Conservation (phyloP, 2,113 vertebrate genomes). For the Tamias sibiricus region DNA sequence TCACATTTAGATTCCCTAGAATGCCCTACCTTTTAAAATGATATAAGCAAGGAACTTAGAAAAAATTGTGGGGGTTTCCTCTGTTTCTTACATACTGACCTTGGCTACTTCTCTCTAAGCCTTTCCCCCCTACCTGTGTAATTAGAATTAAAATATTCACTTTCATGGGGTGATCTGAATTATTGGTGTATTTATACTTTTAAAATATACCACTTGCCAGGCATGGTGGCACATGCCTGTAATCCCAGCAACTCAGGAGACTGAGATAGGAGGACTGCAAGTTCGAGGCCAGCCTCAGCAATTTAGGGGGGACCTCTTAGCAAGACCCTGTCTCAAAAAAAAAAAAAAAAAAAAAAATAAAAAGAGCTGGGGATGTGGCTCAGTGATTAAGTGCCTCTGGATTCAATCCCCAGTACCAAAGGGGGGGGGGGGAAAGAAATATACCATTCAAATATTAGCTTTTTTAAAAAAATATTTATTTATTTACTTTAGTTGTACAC, state of each 20-base stretch:
- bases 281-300: background rate
- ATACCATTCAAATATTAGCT: background rate
- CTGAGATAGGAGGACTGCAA: background rate
- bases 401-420: background rate
- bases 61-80: background rate
- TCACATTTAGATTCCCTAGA: background rate
- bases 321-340: background rate
- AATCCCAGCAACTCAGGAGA: background rate
- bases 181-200: background rate
- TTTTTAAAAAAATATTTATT: too few relatives aligned
- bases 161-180: constrained; percentile 31
- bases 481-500: too few relatives aligned
- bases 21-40: background rate
- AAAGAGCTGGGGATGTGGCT: background rate
- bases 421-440: background rate
- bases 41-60: background rate
- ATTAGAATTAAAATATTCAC: background rate
- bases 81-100: background rate
- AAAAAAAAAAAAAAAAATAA: too few relatives aligned
- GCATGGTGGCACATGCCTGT: background rate
- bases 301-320: background rate
- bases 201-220: background rate
- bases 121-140: background rate
- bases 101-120: background rate
- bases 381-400: background rate